A percentile compares a stretch with the other conserved stretches of the same genome.
phyloP scores from a whole-genome alignment of 2,888 invertebrate species.

The Serrognathus titanus region DNA sequence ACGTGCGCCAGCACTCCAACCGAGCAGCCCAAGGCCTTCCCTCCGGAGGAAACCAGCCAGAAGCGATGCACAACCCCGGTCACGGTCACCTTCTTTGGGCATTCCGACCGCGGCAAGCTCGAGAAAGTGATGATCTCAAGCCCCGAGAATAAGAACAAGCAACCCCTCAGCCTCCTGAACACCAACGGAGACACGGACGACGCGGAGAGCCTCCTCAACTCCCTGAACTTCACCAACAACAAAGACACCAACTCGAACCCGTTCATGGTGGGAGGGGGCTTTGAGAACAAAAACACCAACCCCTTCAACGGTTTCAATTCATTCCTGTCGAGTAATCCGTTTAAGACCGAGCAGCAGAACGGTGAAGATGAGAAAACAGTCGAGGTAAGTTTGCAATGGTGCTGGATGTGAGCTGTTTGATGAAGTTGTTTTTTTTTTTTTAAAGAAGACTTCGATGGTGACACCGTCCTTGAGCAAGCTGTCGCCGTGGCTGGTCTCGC shows the following conservation, averaged over 20 bases:
- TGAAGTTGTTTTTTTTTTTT: not conserved
- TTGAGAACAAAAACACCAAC: constrained; percentile 41
- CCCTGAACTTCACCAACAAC: constrained; percentile 23
- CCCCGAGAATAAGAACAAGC: constrained; percentile 25
- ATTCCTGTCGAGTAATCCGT: constrained; percentile 46
- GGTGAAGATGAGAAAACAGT: constrained; percentile 17
- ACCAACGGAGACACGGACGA: constrained; percentile 21
- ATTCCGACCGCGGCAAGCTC: constrained; percentile 42
- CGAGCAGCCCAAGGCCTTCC: constrained; percentile 20
- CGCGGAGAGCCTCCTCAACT: constrained; percentile 18
- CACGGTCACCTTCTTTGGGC: constrained; percentile 59
- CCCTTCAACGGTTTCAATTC: constrained; percentile 51
- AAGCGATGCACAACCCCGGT: constrained; percentile 53
- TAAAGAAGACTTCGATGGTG: constrained; percentile 49
- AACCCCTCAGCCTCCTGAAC: constrained; percentile 30
- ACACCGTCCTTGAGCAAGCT: constrained; percentile 64
- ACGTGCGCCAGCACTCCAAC: constrained; percentile 22
- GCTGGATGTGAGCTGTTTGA: not conserved
- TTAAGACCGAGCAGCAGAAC: constrained; percentile 34
- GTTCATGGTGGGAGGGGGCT: constrained; percentile 37
- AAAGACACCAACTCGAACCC: constrained; percentile 34
- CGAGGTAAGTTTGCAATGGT: too few relatives aligned
- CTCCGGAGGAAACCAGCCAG: constrained; percentile 31
- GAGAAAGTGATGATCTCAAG: constrained; percentile 40
- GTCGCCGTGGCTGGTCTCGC: constrained; percentile 80